Evolutionary conservation across 2,888 invertebrate species (phyloP).

Genomic region (Sthenelais limicola): DNA sequence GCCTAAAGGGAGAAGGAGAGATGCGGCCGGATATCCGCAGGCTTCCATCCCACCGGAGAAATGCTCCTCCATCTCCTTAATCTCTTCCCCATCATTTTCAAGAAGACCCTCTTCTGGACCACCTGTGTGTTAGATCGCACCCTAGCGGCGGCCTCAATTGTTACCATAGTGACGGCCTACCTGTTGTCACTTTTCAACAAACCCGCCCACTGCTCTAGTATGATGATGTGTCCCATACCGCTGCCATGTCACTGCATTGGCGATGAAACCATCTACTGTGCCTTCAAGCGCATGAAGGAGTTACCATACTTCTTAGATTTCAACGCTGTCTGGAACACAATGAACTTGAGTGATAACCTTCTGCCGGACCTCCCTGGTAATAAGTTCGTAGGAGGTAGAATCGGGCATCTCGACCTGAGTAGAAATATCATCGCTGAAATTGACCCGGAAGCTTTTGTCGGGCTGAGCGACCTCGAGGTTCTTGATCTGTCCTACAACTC

Average conservation of each 20-base stretch:
- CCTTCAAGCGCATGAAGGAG: conserved; percentile 42
- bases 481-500: conserved; percentile 47
- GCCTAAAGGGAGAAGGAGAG: conserved; percentile 17
- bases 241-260: conserved; percentile 47
- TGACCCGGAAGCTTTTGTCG: conserved; percentile 42
- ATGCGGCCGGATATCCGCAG: conserved; percentile 26
- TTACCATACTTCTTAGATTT: conserved; percentile 47
- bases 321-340: conserved; percentile 43
- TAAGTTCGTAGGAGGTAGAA: conserved; percentile 43
- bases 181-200: conserved; percentile 9
- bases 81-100: conserved; percentile 3
- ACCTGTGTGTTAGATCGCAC: not conserved
- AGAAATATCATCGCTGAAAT: conserved; percentile 42
- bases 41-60: conserved; percentile 23
- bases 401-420: conserved; percentile 43
- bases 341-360: conserved; percentile 48
- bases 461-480: conserved; percentile 40
- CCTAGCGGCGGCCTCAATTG: not conserved
- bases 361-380: conserved; percentile 38
- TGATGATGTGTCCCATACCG: conserved; percentile 46
- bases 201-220: not conserved
- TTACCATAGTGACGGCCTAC: not conserved
- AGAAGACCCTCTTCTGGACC: not conserved
- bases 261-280: conserved; percentile 47
- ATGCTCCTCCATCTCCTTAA: conserved; percentile 7